phyloP scores from a whole-genome alignment of 2,113 vertebrate species.

The Hirundichthys speculiger region DNA sequence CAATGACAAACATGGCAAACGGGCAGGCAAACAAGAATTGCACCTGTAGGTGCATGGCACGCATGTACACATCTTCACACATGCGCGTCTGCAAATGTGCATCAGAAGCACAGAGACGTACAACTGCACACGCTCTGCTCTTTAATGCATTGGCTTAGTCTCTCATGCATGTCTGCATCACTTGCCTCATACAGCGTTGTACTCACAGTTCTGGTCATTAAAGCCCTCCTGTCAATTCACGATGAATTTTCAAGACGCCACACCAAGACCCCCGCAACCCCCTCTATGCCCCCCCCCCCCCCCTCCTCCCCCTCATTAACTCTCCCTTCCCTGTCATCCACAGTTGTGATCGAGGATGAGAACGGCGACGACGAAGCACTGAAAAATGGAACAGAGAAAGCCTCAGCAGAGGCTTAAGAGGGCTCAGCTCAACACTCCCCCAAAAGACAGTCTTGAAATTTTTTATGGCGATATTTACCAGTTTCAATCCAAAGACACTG shows the following conservation, averaged over 20 bases:
- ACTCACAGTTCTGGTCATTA: slow-evolving; percentile 34
- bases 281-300: not conserved
- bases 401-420: slow-evolving; percentile 77
- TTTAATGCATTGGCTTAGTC: slow-evolving; percentile 18
- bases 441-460: slow-evolving; percentile 75
- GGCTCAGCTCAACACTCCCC: slow-evolving; percentile 17
- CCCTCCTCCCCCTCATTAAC: slow-evolving; percentile 47
- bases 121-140: not conserved
- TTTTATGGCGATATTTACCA: slow-evolving; percentile 75
- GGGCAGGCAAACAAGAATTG: slow-evolving; percentile 15
- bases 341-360: slow-evolving; percentile 82
- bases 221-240: slow-evolving; percentile 28
- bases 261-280: slow-evolving; percentile 19
- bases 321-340: slow-evolving; percentile 69
- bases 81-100: slow-evolving; percentile 28
- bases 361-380: slow-evolving; percentile 70
- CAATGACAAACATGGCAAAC: slow-evolving; percentile 25
- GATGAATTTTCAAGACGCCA: slow-evolving; percentile 57
- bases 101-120: not conserved
- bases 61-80: slow-evolving; percentile 1
- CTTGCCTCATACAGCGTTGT: slow-evolving; percentile 22
- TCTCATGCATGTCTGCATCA: slow-evolving; percentile 22
- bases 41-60: slow-evolving; percentile 27
- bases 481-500: slow-evolving; percentile 84
- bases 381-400: slow-evolving; percentile 82